Percentiles rank a stretch among this genome's conserved stretches.
phyloP scores from a whole-genome alignment of 2,113 vertebrate genomes.

The Leiothrix lutea region DNA sequence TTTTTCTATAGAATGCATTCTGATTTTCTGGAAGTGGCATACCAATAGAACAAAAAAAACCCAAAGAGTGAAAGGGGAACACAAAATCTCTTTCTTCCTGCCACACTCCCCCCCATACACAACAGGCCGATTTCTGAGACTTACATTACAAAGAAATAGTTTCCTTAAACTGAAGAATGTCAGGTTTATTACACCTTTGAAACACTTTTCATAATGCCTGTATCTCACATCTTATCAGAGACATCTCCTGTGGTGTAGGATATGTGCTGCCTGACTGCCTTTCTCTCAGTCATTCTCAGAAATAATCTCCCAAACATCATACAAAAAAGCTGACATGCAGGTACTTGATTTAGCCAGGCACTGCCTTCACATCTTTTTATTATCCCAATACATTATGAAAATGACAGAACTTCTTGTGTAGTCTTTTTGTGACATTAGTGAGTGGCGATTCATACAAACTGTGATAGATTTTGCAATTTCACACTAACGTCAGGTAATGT shows the following conservation, averaged over 20 bases:
- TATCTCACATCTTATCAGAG: not conserved
- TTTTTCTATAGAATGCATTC: not conserved
- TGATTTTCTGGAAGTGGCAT: not conserved
- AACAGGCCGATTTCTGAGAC: rapidly evolving
- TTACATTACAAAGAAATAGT: not conserved
- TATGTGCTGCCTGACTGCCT: not conserved
- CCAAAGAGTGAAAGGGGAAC: rapidly evolving
- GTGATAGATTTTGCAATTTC: not conserved
- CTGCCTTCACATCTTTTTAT: not conserved
- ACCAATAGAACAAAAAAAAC: not conserved
- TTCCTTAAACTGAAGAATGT: not conserved
- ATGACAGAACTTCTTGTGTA: not conserved
- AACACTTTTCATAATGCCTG: not conserved
- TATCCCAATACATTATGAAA: not conserved
- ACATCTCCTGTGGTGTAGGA: not conserved
- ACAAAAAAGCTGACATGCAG: not conserved
- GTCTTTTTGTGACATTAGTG: not conserved
- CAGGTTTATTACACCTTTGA: not conserved
- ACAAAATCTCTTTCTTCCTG: not conserved
- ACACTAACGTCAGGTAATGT: not conserved
- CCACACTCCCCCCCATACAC: rapidly evolving
- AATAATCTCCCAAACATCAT: not conserved
- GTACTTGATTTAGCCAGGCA: not conserved
- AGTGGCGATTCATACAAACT: not conserved
- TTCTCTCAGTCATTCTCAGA: not conserved